Conservation (phyloP, 2,888 invertebrate genomes). For the Amitus sp. region DNA sequence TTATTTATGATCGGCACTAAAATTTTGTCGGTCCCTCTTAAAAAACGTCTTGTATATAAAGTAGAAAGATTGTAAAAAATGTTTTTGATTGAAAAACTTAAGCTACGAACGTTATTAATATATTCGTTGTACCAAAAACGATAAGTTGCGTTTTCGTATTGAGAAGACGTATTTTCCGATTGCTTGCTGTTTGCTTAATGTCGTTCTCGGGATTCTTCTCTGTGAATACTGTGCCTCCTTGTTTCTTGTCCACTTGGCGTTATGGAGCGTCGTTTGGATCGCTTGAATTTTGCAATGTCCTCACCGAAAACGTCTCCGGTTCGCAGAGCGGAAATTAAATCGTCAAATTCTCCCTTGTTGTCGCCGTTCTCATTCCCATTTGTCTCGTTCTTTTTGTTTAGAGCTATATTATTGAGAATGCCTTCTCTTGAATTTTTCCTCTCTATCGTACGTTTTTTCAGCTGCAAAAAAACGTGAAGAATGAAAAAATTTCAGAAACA, state of each 20-base stretch:
- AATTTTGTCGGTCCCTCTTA: too few species aligned
- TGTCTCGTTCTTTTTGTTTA: constrained; percentile 71
- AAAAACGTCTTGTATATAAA: too few species aligned
- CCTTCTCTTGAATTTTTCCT: constrained; percentile 84
- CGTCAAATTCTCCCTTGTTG: constrained; percentile 93
- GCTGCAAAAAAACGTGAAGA: constrained; percentile 65
- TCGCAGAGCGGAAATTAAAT: constrained; percentile 91
- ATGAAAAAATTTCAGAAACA: too few species aligned
- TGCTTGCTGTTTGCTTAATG: constrained; percentile 54
- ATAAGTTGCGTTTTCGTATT: constrained; percentile 2
- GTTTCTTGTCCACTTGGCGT: constrained; percentile 70
- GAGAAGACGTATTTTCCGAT: too few species aligned
- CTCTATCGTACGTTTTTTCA: constrained; percentile 88
- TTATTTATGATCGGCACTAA: too few species aligned
- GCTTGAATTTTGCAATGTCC: constrained; percentile 92
- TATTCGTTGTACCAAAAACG: too few species aligned
- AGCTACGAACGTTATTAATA: too few species aligned
- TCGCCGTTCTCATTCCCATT: constrained; percentile 71
- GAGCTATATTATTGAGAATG: constrained; percentile 78
- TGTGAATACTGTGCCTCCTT: constrained; percentile 71
- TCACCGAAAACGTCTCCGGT: constrained; percentile 97
- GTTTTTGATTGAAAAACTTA: too few species aligned
- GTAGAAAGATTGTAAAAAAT: too few species aligned
- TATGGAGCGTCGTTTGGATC: constrained; percentile 76
- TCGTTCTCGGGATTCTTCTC: constrained; percentile 77